These are phyloP conservation scores for Lepidonotus clava DNA, from an alignment of 2,888 invertebrate species.

Conservation along the genomic window DNA sequence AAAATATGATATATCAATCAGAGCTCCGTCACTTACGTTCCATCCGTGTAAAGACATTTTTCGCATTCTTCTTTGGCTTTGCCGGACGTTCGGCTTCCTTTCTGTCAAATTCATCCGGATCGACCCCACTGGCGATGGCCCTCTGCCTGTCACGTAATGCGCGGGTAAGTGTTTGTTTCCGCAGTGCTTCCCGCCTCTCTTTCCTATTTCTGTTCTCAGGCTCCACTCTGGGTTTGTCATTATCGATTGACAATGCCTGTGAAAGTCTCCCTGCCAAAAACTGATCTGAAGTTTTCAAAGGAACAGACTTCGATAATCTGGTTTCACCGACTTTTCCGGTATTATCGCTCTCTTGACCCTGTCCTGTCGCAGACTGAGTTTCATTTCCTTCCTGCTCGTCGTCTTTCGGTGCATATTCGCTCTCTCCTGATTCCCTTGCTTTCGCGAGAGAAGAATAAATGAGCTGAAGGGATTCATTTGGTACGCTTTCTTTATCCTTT, in stretches of 20 bases:
- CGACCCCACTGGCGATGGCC: background rate
- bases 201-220: background rate
- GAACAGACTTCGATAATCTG: too few species aligned
- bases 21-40: background rate
- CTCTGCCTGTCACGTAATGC: background rate
- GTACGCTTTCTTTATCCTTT: background rate
- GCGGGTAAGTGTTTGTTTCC: background rate
- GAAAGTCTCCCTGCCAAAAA: background rate
- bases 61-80: conserved; percentile 32
- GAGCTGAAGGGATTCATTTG: background rate
- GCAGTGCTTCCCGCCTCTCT: background rate
- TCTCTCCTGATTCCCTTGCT: background rate
- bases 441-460: background rate
- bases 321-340: background rate
- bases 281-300: background rate
- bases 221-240: background rate
- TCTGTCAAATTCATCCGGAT: background rate
- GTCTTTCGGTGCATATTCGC: background rate
- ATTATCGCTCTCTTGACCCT: background rate
- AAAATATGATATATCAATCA: too few species aligned
- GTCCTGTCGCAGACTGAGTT: background rate
- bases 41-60: conserved; percentile 60
- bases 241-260: background rate
- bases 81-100: too few species aligned
- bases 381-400: background rate